Conservation (phyloP, 2,797 vertebrate genomes). For the Anolis apletophallus region DNA sequence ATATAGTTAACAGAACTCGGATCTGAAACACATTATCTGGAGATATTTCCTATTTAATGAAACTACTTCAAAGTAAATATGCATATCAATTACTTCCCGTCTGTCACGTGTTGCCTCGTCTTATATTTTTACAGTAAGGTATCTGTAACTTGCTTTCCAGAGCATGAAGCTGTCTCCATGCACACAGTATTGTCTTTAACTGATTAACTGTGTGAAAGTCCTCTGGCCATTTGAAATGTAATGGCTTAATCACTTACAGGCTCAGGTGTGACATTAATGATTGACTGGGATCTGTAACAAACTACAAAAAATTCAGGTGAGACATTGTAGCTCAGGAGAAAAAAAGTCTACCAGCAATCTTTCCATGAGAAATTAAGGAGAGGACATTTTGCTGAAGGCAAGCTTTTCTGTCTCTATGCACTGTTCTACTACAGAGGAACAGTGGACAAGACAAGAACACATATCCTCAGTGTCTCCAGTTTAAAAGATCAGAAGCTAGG, state of each 20-base stretch:
- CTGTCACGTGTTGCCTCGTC: not conserved
- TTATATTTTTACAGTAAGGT: not conserved
- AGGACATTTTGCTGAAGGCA: not conserved
- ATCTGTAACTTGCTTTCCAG: constrained; percentile 35
- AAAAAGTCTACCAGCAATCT: not conserved
- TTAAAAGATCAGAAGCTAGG: not conserved
- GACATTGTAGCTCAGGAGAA: not conserved
- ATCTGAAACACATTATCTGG: too few relatives aligned
- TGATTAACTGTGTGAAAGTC: constrained; percentile 69
- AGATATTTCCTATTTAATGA: not conserved
- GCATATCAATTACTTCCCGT: not conserved
- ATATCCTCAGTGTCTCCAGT: not conserved
- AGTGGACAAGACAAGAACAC: not conserved
- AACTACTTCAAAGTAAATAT: not conserved
- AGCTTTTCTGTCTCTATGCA: not conserved
- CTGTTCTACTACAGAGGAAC: not conserved
- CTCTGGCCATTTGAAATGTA: constrained; percentile 56
- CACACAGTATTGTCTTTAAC: constrained; percentile 44
- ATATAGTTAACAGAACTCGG: not conserved
- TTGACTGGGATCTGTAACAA: constrained; percentile 54
- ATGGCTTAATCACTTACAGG: constrained; percentile 59
- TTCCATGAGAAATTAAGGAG: not conserved
- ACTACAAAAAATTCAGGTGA: constrained; percentile 15
- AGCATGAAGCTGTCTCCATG: constrained; percentile 51
- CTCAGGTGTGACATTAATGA: constrained; percentile 67